Base-by-base conservation (phyloP, 2,797 vertebrate genomes). In the Bryconaethiops microstoma region DNA sequence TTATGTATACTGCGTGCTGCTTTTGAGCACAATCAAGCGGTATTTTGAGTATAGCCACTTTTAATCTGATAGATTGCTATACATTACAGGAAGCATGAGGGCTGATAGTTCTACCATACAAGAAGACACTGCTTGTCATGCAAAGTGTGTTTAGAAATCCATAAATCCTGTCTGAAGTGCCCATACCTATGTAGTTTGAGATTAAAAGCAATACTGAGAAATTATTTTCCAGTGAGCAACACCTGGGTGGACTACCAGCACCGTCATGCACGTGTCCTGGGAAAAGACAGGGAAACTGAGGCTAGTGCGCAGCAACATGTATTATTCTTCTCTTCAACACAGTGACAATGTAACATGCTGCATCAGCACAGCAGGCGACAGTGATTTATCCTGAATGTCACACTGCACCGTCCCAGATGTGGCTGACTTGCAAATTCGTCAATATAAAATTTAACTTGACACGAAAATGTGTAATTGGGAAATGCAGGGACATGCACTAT, bases 331-430 rank as follows among this genome's bases (percentile, higher is more conserved):
- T 80, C 42, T 63, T 87, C 68, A 23, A 65, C 71, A 83, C 54
- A 76, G 69, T 85, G 71, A 85, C 74, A 83, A 83, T 79, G 59
- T 57, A 76, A 69, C 77, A 65, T 83, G 82, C 84, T 29, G 52
- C 76, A 74, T 85, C 88, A 85, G 85, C 84, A 48, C 48, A 2
- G 10, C 10, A 10, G 67, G 65, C 80, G 81, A 86, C 80, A 82
- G 74, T 85, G 86, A 88, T 88, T 87, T 85, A 87, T 86, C 71
- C 74, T 10, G 72, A 82, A 72, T 67, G 83, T 73, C 84, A 77
- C 57, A 54, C 50, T 68, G 76, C 70, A 68, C 73, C 12, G 54
- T 78, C 79, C 69, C 52, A 73, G 42, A n/a, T 65, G 45, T 57
- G 17, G 77, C 68, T 67, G 76, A 83, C 77, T 68, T 69, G 57